Evolutionary conservation across 2,797 vertebrate species (phyloP), one percentile per base, ranked within the genome.

Genomic region (Chelmon rostratus): DNA sequence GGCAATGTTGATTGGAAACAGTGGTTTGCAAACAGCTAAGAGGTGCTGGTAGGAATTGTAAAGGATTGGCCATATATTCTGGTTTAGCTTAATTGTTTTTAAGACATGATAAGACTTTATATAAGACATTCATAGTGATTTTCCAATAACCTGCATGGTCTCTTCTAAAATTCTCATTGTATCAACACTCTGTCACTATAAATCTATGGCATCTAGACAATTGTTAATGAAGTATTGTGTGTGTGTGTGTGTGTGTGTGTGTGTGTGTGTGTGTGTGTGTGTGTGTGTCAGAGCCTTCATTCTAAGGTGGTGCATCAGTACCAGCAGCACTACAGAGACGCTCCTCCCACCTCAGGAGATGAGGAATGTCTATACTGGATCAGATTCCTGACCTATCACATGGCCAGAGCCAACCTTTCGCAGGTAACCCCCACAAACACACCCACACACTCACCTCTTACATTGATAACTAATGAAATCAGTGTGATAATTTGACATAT

Each of bases 321-420:
- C 92, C 96, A 96, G 91, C 93, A 95, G 66, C 75, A 94, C 61
- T 96, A 97, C 89, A 94, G 84, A 68, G 84, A 90, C 1, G 71
- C 66, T 16, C 92, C 88, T 0, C 96, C 97, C 5, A 92, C 93
- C 66, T 90, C 94, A 52, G 95, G 94, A 78, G 96, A 98, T 71
- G 93, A 96, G 68, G 98, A 97, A 50, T 96, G 95, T 87, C 96
- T 96, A 86, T 99, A 99, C 82, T 99, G 98, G 98, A 98, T 96
- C 82, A 94, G 96, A 78, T 99, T 97, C 72, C 91, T 99, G 66
- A 96, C 96, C 0, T 94, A 97, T 86, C 98, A 99, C 92, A 98
- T 99, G 98, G 97, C 97, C 64, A 96, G 96, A 91, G 97, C 96
- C 31, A 95, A 94, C 46, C 96, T 99, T 87, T 91, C 93, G 28